Evolutionary conservation across 2,797 vertebrate species (phyloP).

Genomic region (Microctenopoma steveboyesi): DNA sequence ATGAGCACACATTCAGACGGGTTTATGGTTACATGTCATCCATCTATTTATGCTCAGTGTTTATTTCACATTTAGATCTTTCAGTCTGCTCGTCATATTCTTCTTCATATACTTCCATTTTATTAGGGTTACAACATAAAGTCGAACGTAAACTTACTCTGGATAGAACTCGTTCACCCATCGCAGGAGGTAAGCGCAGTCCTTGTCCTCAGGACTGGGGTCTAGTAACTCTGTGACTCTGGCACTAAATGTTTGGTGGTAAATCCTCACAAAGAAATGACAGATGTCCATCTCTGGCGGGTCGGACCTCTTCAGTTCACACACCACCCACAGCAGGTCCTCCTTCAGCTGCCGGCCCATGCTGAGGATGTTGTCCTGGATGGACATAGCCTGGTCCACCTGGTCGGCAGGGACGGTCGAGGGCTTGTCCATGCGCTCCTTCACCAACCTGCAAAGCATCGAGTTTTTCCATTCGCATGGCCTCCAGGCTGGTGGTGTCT

Average conservation of each 20-base stretch:
- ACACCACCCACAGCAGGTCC: slow-evolving; percentile 85
- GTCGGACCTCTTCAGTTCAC: slow-evolving; percentile 83
- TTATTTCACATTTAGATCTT: no score
- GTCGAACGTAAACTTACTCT: slow-evolving; percentile 80
- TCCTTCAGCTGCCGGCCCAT: slow-evolving; percentile 84
- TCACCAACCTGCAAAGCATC: slow-evolving; percentile 70
- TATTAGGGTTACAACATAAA: no score
- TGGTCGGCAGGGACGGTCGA: fast-evolving
- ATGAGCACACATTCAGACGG: no score
- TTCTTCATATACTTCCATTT: no score
- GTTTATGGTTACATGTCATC: no score
- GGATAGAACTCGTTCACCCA: slow-evolving; percentile 90
- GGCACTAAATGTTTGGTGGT: slow-evolving; percentile 82
- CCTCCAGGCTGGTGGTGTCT: slow-evolving; percentile 61
- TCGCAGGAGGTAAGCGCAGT: slow-evolving; percentile 82
- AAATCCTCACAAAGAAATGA: slow-evolving; percentile 83
- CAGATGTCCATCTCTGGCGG: slow-evolving; percentile 86
- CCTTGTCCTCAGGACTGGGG: slow-evolving; percentile 82
- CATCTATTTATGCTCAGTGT: no score
- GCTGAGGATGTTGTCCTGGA: slow-evolving; percentile 73
- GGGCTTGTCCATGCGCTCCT: slow-evolving; percentile 76
- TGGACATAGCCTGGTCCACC: slow-evolving; percentile 61
- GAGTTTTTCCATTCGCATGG: slow-evolving; percentile 78
- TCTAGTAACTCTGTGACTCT: slow-evolving; percentile 75
- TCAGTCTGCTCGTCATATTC: no score